These are phyloP conservation scores for Stictonetta naevosa DNA, from an alignment of 2,113 vertebrate species.

Conservation along the genomic window DNA sequence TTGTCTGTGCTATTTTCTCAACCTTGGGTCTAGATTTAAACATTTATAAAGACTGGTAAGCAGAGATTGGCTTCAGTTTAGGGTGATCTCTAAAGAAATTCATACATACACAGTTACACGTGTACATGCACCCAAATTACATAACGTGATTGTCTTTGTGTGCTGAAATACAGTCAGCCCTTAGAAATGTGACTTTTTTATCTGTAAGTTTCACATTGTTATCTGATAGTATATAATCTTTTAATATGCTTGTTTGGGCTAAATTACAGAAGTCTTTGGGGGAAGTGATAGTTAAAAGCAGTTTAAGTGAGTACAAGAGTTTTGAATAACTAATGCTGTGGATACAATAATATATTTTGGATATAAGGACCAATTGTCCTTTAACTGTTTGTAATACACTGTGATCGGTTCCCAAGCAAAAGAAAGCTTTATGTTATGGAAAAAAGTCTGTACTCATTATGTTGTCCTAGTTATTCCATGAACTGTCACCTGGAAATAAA, in stretches of 20 bases:
- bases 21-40: background rate
- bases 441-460: background rate
- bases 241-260: background rate
- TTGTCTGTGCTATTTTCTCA: background rate
- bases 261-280: background rate
- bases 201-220: background rate
- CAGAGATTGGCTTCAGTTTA: background rate
- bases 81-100: background rate
- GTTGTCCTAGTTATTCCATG: background rate
- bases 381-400: background rate
- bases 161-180: background rate
- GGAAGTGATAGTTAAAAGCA: background rate
- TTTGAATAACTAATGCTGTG: background rate
- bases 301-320: background rate
- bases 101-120: background rate
- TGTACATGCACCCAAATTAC: rapidly evolving
- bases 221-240: background rate
- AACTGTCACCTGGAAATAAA: background rate
- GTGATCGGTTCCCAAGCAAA: background rate
- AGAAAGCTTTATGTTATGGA: background rate
- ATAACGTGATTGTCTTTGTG: background rate
- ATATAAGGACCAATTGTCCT: background rate
- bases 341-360: background rate
- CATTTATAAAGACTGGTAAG: background rate
- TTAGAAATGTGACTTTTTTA: background rate